Evolutionary conservation across 2,797 vertebrate genomes (phyloP).

Genomic region (Monodelphis domestica): DNA sequence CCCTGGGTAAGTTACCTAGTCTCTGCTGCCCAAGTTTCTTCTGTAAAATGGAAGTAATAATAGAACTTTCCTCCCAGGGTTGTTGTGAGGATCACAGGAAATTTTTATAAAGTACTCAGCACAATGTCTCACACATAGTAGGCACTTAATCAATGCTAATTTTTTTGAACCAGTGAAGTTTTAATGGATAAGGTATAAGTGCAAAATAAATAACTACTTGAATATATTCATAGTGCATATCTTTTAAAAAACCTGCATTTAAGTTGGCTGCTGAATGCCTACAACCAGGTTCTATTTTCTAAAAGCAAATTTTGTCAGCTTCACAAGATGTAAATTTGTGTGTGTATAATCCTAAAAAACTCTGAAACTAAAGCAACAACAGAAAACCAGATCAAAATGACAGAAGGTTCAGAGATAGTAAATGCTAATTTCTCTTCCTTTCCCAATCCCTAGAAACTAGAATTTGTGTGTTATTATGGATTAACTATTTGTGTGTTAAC

Average conservation of each 20-base stretch:
- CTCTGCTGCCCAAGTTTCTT: not conserved
- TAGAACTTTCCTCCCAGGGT: not conserved
- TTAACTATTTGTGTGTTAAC: not conserved
- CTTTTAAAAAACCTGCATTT: not conserved
- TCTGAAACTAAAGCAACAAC: not conserved
- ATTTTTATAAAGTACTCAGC: too few species aligned
- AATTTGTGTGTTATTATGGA: not conserved
- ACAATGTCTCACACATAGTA: not conserved
- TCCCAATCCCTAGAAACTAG: not conserved
- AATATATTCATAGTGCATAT: not conserved
- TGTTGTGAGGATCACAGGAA: not conserved
- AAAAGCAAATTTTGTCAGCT: constrained; percentile 3
- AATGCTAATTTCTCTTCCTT: too few species aligned
- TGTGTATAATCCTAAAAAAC: not conserved
- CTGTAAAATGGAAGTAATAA: not conserved
- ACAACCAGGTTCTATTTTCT: not conserved
- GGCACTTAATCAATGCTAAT: too few species aligned
- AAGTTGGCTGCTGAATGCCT: constrained; percentile 23
- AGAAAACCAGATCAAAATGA: not conserved
- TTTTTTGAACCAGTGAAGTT: not conserved
- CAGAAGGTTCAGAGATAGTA: not conserved
- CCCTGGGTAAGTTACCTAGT: not conserved
- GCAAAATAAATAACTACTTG: not conserved
- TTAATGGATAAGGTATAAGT: not conserved
- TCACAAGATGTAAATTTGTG: constrained; percentile 16